Conservation (phyloP, 2,113 vertebrate genomes). For the Caretta caretta region DNA sequence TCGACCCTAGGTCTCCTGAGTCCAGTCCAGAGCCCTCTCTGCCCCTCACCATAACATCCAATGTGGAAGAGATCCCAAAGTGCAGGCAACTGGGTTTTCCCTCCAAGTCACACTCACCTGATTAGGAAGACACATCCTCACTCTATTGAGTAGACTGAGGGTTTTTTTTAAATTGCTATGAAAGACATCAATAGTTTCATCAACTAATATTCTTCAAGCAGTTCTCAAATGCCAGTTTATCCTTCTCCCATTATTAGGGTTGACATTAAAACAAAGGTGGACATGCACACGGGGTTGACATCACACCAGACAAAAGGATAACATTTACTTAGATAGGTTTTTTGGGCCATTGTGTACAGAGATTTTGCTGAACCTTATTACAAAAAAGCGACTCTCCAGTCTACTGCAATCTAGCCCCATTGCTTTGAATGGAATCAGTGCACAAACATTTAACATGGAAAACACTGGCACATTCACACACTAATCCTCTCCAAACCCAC, state of each 20-base stretch:
- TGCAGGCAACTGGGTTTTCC: not conserved
- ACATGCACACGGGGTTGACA: rapidly evolving
- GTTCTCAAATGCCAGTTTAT: not conserved
- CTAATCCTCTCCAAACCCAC: constrained; percentile 54
- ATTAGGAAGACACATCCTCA: not conserved
- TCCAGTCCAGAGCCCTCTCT: not conserved
- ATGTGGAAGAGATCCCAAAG: not conserved
- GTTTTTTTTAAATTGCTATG: not conserved
- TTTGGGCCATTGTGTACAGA: rapidly evolving
- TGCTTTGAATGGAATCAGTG: not conserved
- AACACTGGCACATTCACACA: constrained; percentile 48
- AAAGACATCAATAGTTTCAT: not conserved
- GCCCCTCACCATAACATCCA: not conserved
- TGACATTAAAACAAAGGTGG: not conserved
- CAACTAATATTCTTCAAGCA: not conserved
- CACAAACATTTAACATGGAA: constrained; percentile 48
- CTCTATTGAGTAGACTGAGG: not conserved
- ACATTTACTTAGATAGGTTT: rapidly evolving
- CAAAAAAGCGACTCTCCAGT: not conserved
- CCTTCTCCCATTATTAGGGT: not conserved
- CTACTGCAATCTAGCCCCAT: not conserved
- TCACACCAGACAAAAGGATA: not conserved
- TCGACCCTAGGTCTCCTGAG: not conserved
- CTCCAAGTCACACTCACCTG: not conserved
- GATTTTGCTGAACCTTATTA: constrained; percentile 35